Evolutionary conservation across 2,888 invertebrate genomes (phyloP), one percentile per base, ranked within the genome.

Genomic region (Myopa tessellatipennis): DNA sequence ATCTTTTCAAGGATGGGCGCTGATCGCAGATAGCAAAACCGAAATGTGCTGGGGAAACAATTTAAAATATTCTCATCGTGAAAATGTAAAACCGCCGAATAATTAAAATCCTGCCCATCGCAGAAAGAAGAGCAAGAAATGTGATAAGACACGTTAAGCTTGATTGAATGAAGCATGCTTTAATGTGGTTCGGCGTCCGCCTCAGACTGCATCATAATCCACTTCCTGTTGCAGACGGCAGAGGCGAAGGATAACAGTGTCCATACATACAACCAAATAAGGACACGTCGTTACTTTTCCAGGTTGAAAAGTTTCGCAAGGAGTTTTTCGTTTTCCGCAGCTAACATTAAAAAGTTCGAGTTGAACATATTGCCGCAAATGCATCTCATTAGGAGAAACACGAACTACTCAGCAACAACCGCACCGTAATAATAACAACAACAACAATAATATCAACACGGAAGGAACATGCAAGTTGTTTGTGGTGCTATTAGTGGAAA

Each of bases 181-280:
- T 2, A 26, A 26, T 26, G 26, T 2, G 26, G 26, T 2, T 1
- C 26, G 34, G 55, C 18, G 70, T 18, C 71, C 8, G 26, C 36
- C 14, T 7, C 70, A 70, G 52, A 14, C 60, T 60, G 60, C 16
- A 60, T 18, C 61, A 61, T n/a, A 10, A n/a, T 10, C 61, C 18
- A 45, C 45, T 45, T 4, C 6, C 3, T 1, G 6, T 2, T 6
- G 45, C 6, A 3, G 58, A 1, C 58, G 14, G 4, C 58, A 5
- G 58, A n/a, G 2, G 81, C 85, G 85, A 84, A 84, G 83, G 26
- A 26, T 2, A 2, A 26, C 1, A 26, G 26, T 26, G 26, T 1
- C 26, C 26, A 26, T 26, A 26, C 26, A 26, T 26, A 26, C 26
- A 26, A 26, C 26, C 26, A 26, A 26, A 26, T 2, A 26, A 26